A percentile compares a stretch with the other conserved stretches of the same genome.
These are phyloP conservation scores for Acrossocheilus fasciatus DNA, from an alignment of 2,797 vertebrate genomes.

Conservation along the genomic window DNA sequence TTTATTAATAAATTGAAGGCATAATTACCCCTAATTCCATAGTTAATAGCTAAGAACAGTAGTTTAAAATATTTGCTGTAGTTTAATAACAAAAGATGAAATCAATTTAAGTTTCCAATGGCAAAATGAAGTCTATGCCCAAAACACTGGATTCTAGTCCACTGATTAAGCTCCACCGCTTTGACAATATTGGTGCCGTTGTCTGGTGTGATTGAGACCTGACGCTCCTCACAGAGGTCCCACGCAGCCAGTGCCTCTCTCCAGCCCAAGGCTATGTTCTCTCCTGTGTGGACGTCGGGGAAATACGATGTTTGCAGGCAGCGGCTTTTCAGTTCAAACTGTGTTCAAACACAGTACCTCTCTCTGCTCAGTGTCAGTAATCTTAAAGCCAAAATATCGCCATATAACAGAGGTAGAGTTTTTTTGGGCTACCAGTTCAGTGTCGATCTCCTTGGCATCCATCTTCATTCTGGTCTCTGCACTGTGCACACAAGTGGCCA, in stretches of 20 bases:
- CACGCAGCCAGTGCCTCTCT: constrained; percentile 7
- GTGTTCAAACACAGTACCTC: no score
- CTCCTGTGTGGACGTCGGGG: background rate
- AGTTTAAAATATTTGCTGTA: background rate
- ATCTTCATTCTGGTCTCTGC: no score
- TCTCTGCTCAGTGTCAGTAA: no score
- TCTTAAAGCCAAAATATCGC: no score
- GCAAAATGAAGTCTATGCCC: constrained; percentile 15
- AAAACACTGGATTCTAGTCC: constrained; percentile 8
- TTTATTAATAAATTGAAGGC: no score
- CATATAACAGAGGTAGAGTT: no score
- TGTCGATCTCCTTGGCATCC: no score
- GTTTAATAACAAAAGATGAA: background rate
- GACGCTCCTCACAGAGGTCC: background rate
- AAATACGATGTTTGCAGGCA: constrained; percentile 11
- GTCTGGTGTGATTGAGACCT: background rate
- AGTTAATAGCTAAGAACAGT: background rate
- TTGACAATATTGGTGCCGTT: background rate
- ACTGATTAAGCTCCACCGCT: background rate
- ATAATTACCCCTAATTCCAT: no score
- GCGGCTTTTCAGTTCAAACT: background rate
- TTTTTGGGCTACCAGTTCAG: no score
- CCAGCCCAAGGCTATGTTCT: constrained; percentile 5
- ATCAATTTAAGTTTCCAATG: background rate
- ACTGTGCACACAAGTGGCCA: no score